phyloP scores from a whole-genome alignment of 2,888 invertebrate genomes.

The Agrotis segetum region DNA sequence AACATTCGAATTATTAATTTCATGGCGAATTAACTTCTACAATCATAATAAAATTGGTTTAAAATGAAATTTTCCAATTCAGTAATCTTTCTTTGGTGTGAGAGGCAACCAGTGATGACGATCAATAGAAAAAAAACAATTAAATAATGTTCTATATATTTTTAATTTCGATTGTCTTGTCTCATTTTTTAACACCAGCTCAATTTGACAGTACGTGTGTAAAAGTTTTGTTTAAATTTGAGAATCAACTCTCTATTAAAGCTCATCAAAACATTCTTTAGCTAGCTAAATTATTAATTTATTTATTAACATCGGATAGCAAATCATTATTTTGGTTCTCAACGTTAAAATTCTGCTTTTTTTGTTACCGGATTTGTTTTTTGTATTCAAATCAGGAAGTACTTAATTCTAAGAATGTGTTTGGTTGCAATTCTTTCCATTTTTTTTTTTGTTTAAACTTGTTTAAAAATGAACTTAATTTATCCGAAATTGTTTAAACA shows the following conservation, averaged over 20 bases:
- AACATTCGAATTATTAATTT: constrained; percentile 75
- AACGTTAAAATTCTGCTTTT: not conserved
- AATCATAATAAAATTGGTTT: constrained; percentile 58
- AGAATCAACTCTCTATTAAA: constrained; percentile 16
- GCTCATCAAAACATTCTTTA: not conserved
- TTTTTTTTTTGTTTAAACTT: not conserved
- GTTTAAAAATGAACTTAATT: no score
- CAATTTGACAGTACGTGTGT: constrained; percentile 68
- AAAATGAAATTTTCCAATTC: constrained; percentile 45
- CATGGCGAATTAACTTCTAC: constrained; percentile 74
- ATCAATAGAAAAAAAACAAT: constrained; percentile 42
- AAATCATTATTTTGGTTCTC: no score
- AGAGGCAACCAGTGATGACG: constrained; percentile 50
- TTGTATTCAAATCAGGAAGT: not conserved
- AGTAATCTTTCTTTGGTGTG: constrained; percentile 26
- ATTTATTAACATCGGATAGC: no score
- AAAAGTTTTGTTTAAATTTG: constrained; percentile 37
- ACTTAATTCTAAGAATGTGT: not conserved
- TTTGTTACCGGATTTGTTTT: not conserved
- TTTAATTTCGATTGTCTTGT: constrained; percentile 51
- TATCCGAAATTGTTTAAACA: no score
- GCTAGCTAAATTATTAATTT: not conserved
- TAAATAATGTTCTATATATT: constrained; percentile 57
- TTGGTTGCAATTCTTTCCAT: not conserved
- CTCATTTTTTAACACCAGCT: constrained; percentile 62